Conservation (phyloP, 2,797 vertebrate genomes). For the Oreochromis grahami region DNA sequence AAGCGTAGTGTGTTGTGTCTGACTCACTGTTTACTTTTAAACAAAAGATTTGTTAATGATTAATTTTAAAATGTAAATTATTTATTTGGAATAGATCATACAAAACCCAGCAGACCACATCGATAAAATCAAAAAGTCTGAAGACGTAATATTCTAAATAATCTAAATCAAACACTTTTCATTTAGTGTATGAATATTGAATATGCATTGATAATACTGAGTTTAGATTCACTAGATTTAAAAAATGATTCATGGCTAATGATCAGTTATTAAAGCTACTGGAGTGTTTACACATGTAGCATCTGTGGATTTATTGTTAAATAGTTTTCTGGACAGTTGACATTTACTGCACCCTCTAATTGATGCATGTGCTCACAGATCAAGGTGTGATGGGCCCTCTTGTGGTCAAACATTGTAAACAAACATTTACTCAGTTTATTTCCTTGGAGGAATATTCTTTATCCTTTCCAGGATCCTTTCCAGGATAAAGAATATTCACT, state of each 20-base stretch:
- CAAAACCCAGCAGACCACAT: not conserved
- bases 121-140: not conserved
- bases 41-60: not conserved
- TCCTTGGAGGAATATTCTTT: not conserved
- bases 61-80: not conserved
- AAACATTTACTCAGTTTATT: not conserved
- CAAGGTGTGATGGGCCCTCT: constrained; percentile 22
- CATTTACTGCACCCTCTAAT: constrained; percentile 8
- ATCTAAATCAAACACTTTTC: not conserved
- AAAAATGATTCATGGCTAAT: not conserved
- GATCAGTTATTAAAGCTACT: not conserved
- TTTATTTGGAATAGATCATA: not conserved
- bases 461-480: not conserved
- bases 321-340: constrained; percentile 3
- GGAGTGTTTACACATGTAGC: constrained; percentile 6
- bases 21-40: not conserved
- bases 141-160: not conserved
- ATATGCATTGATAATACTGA: not conserved
- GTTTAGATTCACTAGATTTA: not conserved
- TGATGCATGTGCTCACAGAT: not conserved
- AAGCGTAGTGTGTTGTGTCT: not conserved
- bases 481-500: constrained; percentile 33
- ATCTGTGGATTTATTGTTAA: constrained; percentile 17
- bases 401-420: not conserved
- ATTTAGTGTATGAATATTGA: not conserved